phyloP scores from a whole-genome alignment of 2,797 vertebrate species.

The Myotis pilosus region DNA sequence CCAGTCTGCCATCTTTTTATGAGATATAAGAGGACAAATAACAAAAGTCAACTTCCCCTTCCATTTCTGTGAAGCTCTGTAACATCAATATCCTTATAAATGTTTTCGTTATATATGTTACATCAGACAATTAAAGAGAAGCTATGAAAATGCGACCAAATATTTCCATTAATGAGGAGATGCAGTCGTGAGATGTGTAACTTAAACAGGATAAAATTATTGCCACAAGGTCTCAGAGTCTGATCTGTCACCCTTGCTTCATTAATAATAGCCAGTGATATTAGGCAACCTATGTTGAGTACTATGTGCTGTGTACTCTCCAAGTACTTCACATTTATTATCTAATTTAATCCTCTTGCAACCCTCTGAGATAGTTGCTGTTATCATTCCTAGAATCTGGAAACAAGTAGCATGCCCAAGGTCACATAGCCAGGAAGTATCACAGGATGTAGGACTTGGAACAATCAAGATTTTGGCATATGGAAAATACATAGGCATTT shows the following conservation, averaged over 20 bases:
- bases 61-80: background rate
- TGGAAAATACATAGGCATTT: background rate
- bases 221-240: background rate
- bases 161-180: background rate
- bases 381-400: background rate
- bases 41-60: constrained; percentile 17
- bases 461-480: background rate
- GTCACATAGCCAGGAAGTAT: background rate
- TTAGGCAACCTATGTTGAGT: background rate
- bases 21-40: background rate
- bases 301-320: background rate
- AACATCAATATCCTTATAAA: constrained; percentile 19
- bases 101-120: background rate
- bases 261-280: background rate
- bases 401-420: background rate
- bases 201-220: background rate
- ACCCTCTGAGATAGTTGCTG: background rate
- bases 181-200: background rate
- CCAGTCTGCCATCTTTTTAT: background rate
- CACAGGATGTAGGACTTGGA: background rate
- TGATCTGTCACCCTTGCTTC: constrained; percentile 2
- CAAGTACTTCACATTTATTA: background rate
- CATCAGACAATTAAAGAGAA: background rate
- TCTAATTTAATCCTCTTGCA: constrained; percentile 6
- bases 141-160: constrained; percentile 15